Evolutionary conservation across 2,113 vertebrate genomes (phyloP).

Genomic region (Sinocyclocheilus anophthalmus): DNA sequence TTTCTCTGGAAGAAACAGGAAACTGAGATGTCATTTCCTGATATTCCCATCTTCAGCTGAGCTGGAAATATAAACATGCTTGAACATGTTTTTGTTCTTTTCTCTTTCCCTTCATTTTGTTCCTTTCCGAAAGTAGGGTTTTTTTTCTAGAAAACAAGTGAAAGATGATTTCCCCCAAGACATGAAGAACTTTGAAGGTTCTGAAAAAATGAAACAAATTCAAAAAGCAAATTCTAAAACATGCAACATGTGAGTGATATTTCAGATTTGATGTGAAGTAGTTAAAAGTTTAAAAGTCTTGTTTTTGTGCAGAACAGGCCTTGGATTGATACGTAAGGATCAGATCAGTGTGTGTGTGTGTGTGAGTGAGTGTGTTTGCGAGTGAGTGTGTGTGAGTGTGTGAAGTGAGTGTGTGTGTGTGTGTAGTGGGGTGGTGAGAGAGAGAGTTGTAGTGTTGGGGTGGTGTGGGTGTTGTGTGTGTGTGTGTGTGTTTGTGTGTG

Average conservation of each 20-base stretch:
- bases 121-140: too few relatives aligned
- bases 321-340: not conserved
- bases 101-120: not conserved
- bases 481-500: not conserved
- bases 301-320: not conserved
- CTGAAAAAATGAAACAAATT: not conserved
- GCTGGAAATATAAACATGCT: not conserved
- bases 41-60: not conserved
- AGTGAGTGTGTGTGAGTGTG: conserved; percentile 11
- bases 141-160: not conserved
- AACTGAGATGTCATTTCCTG: conserved; percentile 31
- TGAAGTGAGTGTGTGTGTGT: too few relatives aligned
- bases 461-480: too few relatives aligned
- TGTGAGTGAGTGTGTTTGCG: not conserved
- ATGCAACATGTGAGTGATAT: not conserved
- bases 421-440: too few relatives aligned
- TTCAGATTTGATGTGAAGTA: not conserved
- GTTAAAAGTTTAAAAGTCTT: not conserved
- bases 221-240: not conserved
- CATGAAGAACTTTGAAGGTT: not conserved
- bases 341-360: not conserved
- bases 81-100: not conserved
- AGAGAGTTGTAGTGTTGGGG: too few relatives aligned
- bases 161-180: conserved; percentile 5
- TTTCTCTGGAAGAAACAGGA: conserved; percentile 23